phyloP scores from a whole-genome alignment of 2,113 vertebrate genomes.

The Talpa occidentalis region DNA sequence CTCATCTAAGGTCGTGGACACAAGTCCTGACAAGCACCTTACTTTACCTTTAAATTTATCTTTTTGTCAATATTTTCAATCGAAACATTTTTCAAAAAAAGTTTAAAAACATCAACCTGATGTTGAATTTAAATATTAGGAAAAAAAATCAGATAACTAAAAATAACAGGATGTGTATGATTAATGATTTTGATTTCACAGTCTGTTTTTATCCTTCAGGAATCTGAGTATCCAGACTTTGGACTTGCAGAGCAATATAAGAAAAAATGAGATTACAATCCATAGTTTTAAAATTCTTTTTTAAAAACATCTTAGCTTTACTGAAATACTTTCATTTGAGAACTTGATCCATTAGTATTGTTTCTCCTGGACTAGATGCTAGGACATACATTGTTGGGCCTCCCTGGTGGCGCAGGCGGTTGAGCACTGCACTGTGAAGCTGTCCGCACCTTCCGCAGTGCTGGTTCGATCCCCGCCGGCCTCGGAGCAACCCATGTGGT shows the following conservation, averaged over 20 bases:
- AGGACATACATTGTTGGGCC: no score
- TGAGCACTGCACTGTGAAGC: no score
- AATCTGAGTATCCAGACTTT: slow-evolving; percentile 43
- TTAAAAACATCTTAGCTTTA: neutral
- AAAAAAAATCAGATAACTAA: slow-evolving; percentile 68
- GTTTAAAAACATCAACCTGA: slow-evolving; percentile 49
- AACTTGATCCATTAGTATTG: neutral
- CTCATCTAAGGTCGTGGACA: neutral
- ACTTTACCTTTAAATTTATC: slow-evolving; percentile 24
- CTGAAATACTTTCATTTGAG: neutral
- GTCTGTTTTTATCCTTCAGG: slow-evolving; percentile 67
- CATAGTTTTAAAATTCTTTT: slow-evolving; percentile 23
- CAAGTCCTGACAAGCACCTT: neutral
- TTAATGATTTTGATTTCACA: slow-evolving; percentile 73
- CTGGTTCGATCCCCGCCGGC: no score
- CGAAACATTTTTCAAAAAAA: neutral
- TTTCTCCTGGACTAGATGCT: slow-evolving; percentile 18
- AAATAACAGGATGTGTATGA: slow-evolving; percentile 64
- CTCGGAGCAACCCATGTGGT: no score
- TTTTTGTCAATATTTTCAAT: slow-evolving; percentile 32
- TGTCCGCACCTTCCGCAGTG: no score
- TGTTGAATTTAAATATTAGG: slow-evolving; percentile 59
- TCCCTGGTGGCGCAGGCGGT: no score
- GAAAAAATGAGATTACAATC: slow-evolving; percentile 23
- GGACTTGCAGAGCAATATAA: slow-evolving; percentile 59